Conservation (phyloP, 2,888 invertebrate species). For the Gastrophysa polygoni region DNA sequence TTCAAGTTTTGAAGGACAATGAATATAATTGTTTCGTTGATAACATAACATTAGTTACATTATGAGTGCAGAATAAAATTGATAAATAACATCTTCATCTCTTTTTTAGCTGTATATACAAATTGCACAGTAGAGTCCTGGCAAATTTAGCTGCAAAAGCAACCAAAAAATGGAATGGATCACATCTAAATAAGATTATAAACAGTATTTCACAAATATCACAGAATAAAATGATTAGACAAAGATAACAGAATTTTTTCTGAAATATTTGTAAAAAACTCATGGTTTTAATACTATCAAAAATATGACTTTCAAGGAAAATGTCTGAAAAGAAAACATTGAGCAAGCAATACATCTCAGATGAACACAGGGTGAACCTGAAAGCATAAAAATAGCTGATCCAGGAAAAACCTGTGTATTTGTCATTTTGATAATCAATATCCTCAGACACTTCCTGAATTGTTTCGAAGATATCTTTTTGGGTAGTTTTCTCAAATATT, state of each 20-base stretch:
- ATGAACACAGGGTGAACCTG: no score
- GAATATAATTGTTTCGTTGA: neutral
- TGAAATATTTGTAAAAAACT: conserved; percentile 23
- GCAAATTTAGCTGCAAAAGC: conserved; percentile 36
- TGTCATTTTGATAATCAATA: no score
- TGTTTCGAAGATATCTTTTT: no score
- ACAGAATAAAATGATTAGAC: conserved; percentile 11
- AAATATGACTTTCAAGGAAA: conserved; percentile 4
- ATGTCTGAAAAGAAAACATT: neutral
- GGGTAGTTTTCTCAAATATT: no score
- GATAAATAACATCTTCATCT: conserved; percentile 14
- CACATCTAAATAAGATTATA: conserved; percentile 24
- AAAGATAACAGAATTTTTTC: conserved; percentile 5
- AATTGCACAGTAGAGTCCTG: conserved; percentile 56
- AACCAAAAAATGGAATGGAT: conserved; percentile 32
- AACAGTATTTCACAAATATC: conserved; percentile 16
- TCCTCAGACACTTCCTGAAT: no score
- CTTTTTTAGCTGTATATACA: conserved; percentile 44
- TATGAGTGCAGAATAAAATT: conserved; percentile 7
- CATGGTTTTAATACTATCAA: conserved; percentile 12
- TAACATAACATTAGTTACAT: neutral
- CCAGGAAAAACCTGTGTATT: no score
- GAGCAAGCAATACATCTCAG: no score
- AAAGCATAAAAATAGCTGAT: no score
- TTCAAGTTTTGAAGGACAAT: no score